These are phyloP conservation scores for Norana najaformis DNA, from an alignment of 2,888 invertebrate genomes.

Conservation along the genomic window DNA sequence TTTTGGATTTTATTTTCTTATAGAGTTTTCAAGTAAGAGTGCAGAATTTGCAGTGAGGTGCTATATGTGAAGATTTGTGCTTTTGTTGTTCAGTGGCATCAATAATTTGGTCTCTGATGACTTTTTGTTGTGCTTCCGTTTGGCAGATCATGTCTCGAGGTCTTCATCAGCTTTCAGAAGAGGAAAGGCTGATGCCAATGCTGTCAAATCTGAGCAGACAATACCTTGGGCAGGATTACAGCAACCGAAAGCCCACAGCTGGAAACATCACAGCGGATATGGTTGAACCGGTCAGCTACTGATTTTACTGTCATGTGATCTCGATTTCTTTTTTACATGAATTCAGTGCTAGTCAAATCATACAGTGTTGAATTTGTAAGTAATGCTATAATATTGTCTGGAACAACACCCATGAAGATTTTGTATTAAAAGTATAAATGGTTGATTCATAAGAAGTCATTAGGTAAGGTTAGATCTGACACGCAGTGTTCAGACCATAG, in stretches of 20 bases:
- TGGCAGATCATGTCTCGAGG: constrained; percentile 70
- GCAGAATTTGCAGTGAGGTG: no score
- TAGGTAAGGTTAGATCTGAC: neutral
- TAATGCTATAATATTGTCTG: neutral
- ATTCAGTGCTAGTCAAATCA: neutral
- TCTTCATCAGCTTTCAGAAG: constrained; percentile 78
- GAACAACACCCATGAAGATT: neutral
- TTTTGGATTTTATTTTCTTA: neutral
- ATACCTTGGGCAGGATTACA: constrained; percentile 81
- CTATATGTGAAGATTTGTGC: neutral
- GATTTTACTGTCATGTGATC: neutral
- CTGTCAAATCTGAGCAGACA: constrained; percentile 78
- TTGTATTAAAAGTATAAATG: neutral
- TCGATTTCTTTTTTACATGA: neutral
- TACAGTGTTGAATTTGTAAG: neutral
- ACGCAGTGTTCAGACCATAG: neutral
- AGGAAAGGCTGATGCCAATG: constrained; percentile 76
- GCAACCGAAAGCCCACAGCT: constrained; percentile 52
- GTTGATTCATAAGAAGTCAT: neutral
- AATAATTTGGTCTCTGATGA: neutral
- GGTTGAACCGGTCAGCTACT: constrained; percentile 25
- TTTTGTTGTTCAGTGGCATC: neutral
- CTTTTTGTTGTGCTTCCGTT: neutral
- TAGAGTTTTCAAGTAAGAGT: neutral
- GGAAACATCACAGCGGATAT: constrained; percentile 69